Evolutionary conservation across 2,888 invertebrate species (phyloP).

Genomic region (Drosophila koepferae): DNA sequence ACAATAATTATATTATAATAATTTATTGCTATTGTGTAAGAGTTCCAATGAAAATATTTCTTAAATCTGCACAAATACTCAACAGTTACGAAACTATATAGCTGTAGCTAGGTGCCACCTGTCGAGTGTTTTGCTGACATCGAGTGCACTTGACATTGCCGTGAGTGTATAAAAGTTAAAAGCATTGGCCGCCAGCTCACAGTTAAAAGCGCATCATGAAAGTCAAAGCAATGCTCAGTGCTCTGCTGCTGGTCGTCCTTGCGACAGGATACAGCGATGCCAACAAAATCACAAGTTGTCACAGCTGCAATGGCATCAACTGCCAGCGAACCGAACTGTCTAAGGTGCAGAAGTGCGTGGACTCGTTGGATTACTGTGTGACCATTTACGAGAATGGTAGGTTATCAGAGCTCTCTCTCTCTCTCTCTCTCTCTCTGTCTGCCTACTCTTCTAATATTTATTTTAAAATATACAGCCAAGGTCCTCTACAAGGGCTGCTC

Average conservation of each 20-base stretch:
- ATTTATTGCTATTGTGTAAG: too few species aligned
- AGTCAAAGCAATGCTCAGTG: slow-evolving; percentile 37
- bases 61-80: background rate
- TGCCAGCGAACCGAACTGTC: slow-evolving; percentile 73
- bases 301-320: slow-evolving; percentile 79
- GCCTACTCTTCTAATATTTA: background rate
- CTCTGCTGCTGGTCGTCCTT: slow-evolving; percentile 37
- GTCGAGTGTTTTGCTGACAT: slow-evolving; percentile 35
- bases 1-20: background rate
- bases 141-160: slow-evolving; percentile 50
- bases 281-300: slow-evolving; percentile 70
- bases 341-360: slow-evolving; percentile 66
- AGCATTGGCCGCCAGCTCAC: slow-evolving; percentile 25
- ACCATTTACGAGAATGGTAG: slow-evolving; percentile 81
- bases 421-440: background rate
- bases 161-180: slow-evolving; percentile 59
- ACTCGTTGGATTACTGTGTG: slow-evolving; percentile 82
- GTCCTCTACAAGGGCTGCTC: slow-evolving; percentile 82
- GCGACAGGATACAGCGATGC: slow-evolving; percentile 49
- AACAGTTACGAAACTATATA: slow-evolving; percentile 22
- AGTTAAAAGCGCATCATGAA: slow-evolving; percentile 57
- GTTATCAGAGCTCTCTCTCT: slow-evolving; percentile 8
- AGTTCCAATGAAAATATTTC: background rate
- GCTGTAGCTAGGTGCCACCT: slow-evolving; percentile 3
- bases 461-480: slow-evolving; percentile 46